These are phyloP conservation scores for Leuciscus idus DNA, from an alignment of 2,113 vertebrate genomes.

Conservation along the genomic window DNA sequence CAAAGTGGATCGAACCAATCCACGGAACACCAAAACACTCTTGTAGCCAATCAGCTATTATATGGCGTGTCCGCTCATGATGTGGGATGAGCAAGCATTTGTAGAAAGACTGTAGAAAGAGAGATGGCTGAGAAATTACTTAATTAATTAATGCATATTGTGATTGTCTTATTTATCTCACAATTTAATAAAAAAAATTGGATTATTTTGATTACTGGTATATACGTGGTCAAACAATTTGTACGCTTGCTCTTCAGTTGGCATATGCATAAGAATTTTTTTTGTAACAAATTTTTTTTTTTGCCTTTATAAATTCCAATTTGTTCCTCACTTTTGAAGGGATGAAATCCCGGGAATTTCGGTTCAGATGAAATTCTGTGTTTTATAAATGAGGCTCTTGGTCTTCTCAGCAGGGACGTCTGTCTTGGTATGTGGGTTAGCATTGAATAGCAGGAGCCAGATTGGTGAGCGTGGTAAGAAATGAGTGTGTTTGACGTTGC, in stretches of 20 bases:
- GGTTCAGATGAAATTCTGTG: not conserved
- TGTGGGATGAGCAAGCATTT: too few species aligned
- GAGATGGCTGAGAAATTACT: too few species aligned
- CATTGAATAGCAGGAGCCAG: not conserved
- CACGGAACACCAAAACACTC: too few species aligned
- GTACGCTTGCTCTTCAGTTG: not conserved
- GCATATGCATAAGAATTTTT: not conserved
- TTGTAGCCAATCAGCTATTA: too few species aligned
- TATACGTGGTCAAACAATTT: not conserved
- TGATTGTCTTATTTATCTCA: not conserved
- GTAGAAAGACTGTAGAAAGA: too few species aligned
- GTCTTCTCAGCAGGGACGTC: not conserved
- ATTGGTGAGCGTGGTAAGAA: not conserved
- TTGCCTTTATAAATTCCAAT: not conserved
- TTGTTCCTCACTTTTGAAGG: not conserved
- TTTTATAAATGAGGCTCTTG: not conserved
- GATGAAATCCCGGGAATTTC: not conserved
- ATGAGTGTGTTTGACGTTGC: constrained; percentile 38
- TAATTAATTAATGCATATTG: not conserved
- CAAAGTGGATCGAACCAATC: too few species aligned
- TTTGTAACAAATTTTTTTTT: not conserved
- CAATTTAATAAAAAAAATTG: not conserved
- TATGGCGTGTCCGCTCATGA: too few species aligned
- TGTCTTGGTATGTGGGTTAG: constrained; percentile 25
- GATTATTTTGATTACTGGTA: not conserved